phyloP scores from a whole-genome alignment of 2,888 invertebrate species.

The Synanthedon myopaeformis region DNA sequence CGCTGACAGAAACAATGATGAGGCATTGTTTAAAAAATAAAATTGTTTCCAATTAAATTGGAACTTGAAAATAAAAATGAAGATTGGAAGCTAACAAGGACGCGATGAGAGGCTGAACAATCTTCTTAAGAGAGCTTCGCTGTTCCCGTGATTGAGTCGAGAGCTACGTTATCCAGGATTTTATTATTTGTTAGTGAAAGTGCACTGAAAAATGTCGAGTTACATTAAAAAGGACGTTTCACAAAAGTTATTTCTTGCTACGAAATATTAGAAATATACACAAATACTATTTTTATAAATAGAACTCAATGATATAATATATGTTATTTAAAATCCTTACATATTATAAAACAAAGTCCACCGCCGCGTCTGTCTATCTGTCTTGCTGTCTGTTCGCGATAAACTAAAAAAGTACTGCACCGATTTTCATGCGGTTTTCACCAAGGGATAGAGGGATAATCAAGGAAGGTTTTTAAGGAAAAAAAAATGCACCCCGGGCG shows the following conservation, averaged over 20 bases:
- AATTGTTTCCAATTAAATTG: slow-evolving; percentile 17
- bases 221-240: not conserved
- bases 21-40: slow-evolving; percentile 1
- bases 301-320: not conserved
- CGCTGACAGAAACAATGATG: too few relatives aligned
- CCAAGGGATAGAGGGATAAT: too few relatives aligned
- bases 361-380: too few relatives aligned
- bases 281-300: not conserved
- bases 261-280: not conserved
- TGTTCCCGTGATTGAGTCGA: slow-evolving; percentile 21
- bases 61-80: slow-evolving; percentile 21
- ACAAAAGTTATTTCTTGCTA: not conserved
- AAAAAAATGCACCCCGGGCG: too few relatives aligned
- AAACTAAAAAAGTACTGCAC: too few relatives aligned
- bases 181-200: slow-evolving; percentile 3
- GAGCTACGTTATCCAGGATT: slow-evolving; percentile 17
- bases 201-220: not conserved
- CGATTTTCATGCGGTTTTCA: too few relatives aligned
- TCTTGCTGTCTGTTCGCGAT: too few relatives aligned
- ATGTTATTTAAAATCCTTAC: too few relatives aligned
- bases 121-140: slow-evolving; percentile 17
- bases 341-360: too few relatives aligned
- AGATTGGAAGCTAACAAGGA: slow-evolving; percentile 22
- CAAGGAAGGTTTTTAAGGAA: too few relatives aligned
- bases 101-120: slow-evolving; percentile 21